Percentiles rank a stretch among this genome's conserved stretches.
Conservation (phyloP, 2,113 vertebrate genomes). For the Nannospalax galili region DNA sequence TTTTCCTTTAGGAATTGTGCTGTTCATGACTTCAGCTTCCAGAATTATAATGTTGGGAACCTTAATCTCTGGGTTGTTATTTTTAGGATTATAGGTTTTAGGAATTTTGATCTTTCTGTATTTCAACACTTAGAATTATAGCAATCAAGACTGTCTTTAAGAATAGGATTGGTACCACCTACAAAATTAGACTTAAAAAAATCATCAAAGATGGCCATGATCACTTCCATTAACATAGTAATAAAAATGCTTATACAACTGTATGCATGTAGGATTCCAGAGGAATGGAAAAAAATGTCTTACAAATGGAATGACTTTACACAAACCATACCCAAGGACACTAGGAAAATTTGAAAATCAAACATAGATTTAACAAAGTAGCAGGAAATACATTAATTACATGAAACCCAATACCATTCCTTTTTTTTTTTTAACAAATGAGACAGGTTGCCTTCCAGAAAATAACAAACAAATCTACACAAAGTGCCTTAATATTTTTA, state of each 20-base stretch:
- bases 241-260: not conserved
- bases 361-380: not conserved
- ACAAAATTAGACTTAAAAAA: not conserved
- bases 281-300: not conserved
- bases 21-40: not conserved
- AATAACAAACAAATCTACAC: not conserved
- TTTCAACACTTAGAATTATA: not conserved
- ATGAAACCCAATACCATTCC: not conserved
- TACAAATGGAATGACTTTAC: not conserved
- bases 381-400: not conserved
- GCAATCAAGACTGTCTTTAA: not conserved
- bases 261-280: not conserved
- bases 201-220: not conserved
- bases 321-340: not conserved
- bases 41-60: not conserved
- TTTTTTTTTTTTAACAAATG: not conserved
- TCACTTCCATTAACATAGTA: constrained; percentile 1
- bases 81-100: not conserved
- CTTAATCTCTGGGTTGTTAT: not conserved
- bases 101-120: not conserved
- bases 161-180: not conserved
- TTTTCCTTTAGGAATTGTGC: not conserved
- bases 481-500: not conserved
- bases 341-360: not conserved
- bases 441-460: not conserved